Conservation (phyloP, 37 sponge, comb jelly and placozoan species). For the Bolinopsis microptera region DNA sequence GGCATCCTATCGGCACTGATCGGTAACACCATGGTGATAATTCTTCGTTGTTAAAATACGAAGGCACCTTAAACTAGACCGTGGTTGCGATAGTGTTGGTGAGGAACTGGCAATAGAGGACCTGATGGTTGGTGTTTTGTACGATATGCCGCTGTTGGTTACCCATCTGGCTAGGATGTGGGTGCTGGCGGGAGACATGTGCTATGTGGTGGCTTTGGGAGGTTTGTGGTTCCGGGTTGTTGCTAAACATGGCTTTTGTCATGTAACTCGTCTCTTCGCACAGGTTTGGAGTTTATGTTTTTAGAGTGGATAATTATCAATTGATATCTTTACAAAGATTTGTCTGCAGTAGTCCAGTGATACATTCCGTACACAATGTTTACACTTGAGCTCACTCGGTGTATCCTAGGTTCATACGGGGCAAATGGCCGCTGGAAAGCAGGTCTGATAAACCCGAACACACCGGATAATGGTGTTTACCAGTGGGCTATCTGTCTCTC, state of each 20-base stretch:
- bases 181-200: neutral
- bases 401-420: conserved; percentile 40
- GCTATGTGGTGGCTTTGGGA: conserved; percentile 19
- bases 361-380: no score
- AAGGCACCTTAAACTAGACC: conserved; percentile 3
- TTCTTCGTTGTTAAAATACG: neutral
- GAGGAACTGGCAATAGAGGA: conserved; percentile 44
- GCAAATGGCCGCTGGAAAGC: conserved; percentile 62
- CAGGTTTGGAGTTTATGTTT: conserved; percentile 5
- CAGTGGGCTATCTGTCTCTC: neutral
- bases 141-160: conserved; percentile 41
- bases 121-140: neutral
- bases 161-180: neutral
- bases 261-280: conserved; percentile 40
- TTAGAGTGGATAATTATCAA: no score
- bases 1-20: neutral
- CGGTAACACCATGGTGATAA: conserved; percentile 40
- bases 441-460: neutral
- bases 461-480: neutral
- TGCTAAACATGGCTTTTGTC: neutral
- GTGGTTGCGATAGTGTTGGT: neutral
- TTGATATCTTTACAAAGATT: no score
- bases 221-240: neutral
- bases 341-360: no score
- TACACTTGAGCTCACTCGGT: no score